Percentiles rank a stretch among this genome's conserved stretches.
These are phyloP conservation scores for Xenops minutus DNA, from an alignment of 2,797 vertebrate species.

Conservation along the genomic window DNA sequence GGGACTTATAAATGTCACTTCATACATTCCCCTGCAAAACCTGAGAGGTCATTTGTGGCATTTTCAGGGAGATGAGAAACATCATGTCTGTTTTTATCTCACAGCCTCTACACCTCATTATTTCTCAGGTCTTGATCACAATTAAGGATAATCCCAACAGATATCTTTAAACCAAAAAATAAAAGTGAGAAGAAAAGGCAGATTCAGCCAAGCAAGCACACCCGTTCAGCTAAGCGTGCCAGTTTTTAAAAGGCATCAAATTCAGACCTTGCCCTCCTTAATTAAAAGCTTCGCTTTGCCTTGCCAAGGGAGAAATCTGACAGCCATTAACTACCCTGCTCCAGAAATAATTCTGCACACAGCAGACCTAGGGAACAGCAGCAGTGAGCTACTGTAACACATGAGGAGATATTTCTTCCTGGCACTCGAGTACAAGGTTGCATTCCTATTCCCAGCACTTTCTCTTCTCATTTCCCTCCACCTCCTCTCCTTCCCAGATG, in stretches of 20 bases:
- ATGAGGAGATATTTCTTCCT: conserved; percentile 73
- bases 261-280: conserved; percentile 25
- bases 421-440: conserved; percentile 65
- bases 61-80: neutral
- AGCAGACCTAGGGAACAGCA: neutral
- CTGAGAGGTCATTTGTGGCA: neutral
- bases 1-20: neutral
- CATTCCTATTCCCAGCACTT: neutral
- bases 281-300: conserved; percentile 61
- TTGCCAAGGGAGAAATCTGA: conserved; percentile 50
- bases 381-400: neutral
- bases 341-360: neutral
- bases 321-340: conserved; percentile 17
- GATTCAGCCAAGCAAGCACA: neutral
- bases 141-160: neutral
- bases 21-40: neutral
- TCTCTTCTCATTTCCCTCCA: neutral
- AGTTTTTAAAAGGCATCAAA: conserved; percentile 2
- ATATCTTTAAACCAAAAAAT: neutral
- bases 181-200: neutral
- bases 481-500: neutral
- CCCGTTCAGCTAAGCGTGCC: neutral
- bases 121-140: neutral
- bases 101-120: neutral
- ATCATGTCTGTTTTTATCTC: rapidly evolving